Base-by-base conservation (phyloP, 2,797 vertebrate genomes). In the Smutsia temminckii region DNA sequence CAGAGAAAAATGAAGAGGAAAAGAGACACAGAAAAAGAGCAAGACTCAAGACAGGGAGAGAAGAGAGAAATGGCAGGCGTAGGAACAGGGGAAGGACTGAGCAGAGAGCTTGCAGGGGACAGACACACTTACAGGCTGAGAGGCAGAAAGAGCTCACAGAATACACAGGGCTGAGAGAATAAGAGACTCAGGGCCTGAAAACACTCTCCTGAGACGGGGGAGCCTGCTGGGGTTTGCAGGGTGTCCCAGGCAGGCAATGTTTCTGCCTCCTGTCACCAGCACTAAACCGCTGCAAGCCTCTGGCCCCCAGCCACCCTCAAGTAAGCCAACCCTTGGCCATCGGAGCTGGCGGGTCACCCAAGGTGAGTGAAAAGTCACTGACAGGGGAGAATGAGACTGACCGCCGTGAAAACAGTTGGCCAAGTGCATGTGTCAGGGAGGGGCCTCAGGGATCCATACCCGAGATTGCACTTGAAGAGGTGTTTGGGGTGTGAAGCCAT, bases 321-420 rank as follows among this genome's bases (percentile, higher is more conserved):
- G 63, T 40, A 85, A 91, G 88, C 85, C 57, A 92, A n/a, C n/a
- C 71, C 18, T 61, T 69, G 68, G 95, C 85, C 49, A 42, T 74
- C 21, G 46, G 74, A 93, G n/a, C 87, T 29, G 53, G 64, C 13
- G 0, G 89, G 88, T 93, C 91, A 93, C 69, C 69, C 72, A 49
- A 85, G 85, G 93, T 93, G 87, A 96, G 83, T 42, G 63, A 79
- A 91, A 80, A 90, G 90, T 72, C 88, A 37, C 69, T 0, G 0
- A 13, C 2, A 18, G 79, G 69, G 79, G 88, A 55, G 23, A 57
- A 23, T 4, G 85, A 71, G 46, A 9, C 23, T 2, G n/a, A 46
- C 8, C 46, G 32, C 66, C 1, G 6, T 8, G n/a, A 46, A 46
- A 46, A 46, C 46, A 46, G 46, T 46, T 4, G 32, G 77, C 21